A percentile compares a stretch with the other conserved stretches of the same genome.
These are phyloP conservation scores for Carollia perspicillata DNA, from an alignment of 2,113 vertebrate species.

Conservation along the genomic window DNA sequence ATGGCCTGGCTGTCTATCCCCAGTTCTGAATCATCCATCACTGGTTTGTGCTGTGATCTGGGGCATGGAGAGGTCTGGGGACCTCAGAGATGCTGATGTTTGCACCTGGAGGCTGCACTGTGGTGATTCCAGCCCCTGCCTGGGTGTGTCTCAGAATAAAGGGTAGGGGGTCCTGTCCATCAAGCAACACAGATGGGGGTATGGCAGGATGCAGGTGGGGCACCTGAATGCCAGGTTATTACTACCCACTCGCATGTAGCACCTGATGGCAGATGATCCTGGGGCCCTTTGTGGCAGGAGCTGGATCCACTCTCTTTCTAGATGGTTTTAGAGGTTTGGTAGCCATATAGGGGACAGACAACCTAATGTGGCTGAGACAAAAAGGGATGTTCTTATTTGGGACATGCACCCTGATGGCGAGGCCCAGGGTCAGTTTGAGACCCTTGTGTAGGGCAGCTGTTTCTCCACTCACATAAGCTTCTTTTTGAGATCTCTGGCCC, in stretches of 20 bases:
- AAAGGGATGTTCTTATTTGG: not conserved
- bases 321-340: slow-evolving; percentile 28
- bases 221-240: not conserved
- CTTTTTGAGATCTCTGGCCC: not conserved
- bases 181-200: too few relatives aligned
- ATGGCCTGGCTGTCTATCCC: not conserved
- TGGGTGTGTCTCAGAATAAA: not conserved
- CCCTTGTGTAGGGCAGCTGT: not conserved
- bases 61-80: not conserved
- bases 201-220: not conserved
- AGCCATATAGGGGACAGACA: not conserved
- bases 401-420: not conserved
- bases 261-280: not conserved
- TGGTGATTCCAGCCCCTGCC: not conserved
- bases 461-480: not conserved
- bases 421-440: not conserved
- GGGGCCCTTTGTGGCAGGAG: not conserved
- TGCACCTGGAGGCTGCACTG: not conserved
- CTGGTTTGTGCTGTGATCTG: not conserved
- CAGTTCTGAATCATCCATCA: not conserved
- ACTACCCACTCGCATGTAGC: not conserved
- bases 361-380: not conserved
- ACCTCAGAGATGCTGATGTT: not conserved
- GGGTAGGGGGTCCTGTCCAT: not conserved
- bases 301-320: not conserved